Evolutionary conservation across 2,797 vertebrate species (phyloP).

Genomic region (Crocodylus rhombifer): DNA sequence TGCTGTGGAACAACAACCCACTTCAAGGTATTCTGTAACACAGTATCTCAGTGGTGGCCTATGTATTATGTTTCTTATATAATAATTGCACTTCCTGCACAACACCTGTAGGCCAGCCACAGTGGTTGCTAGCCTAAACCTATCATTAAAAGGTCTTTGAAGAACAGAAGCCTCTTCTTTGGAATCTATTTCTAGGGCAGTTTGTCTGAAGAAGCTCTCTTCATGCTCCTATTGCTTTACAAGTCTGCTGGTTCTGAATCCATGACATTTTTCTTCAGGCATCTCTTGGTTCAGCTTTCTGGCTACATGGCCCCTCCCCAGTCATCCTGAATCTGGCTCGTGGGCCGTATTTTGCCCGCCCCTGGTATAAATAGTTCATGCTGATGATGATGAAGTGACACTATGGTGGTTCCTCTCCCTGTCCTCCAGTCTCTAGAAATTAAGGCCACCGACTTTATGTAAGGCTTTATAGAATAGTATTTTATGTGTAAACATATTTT

Average conservation of each 20-base stretch:
- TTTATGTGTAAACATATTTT: slow-evolving; percentile 41
- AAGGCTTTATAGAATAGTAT: slow-evolving; percentile 34
- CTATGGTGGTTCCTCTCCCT: slow-evolving; percentile 18
- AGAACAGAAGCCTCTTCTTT: background rate
- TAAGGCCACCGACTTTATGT: background rate
- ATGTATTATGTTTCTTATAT: no score
- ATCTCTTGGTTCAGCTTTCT: background rate
- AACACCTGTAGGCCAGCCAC: no score
- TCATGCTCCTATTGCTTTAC: background rate
- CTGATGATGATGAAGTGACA: background rate
- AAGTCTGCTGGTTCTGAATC: background rate
- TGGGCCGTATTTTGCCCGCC: no score
- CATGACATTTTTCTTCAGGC: background rate
- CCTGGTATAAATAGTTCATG: slow-evolving; percentile 34
- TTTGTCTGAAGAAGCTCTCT: background rate
- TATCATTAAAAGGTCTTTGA: background rate
- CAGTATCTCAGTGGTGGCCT: no score
- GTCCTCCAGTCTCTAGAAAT: background rate
- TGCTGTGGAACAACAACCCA: no score
- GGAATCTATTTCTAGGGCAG: background rate
- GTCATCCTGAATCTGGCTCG: background rate
- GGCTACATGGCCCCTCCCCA: background rate
- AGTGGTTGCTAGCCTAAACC: no score
- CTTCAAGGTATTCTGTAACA: no score
- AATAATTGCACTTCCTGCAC: no score